Evolutionary conservation across 2,888 invertebrate genomes (phyloP), one percentile per base, ranked within the genome.

Genomic region (Diadegma fenestrale): DNA sequence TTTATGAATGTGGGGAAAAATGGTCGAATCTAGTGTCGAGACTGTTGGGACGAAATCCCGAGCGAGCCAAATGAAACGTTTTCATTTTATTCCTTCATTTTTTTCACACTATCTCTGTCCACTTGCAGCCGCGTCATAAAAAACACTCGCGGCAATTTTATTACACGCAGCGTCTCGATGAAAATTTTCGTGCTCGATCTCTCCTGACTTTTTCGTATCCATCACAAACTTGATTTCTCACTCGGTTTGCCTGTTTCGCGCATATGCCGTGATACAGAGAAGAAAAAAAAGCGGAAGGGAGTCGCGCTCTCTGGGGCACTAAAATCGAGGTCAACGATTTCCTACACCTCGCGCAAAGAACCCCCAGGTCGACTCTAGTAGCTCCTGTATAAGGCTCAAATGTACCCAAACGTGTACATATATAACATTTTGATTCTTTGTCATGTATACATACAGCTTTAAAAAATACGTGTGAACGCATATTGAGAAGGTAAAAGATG

Each of bases 311-410:
- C 76, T 61, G 73, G 61, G 54, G 37, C 79, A 68, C 61, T 43
- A 86, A 85, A 85, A 90, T 90, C 87, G 88, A 77, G 90, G 88
- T 89, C 89, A 88, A 82, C 85, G 87, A 86, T 89, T 89, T n/a
- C 85, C 76, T 78, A 87, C 80, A 77, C 75, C 80, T 83, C 75
- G 58, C 75, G 58, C 48, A 83, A 80, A 71, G 61, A 77, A 37
- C 37, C 37, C 76, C n/a, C 68, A 80, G 58, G 75, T 79, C 83
- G 69, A 64, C 48, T 75, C 58, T 54, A 69, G 64, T 63, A 66
- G 66, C 84, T 84, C 48, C 68, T 81, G 84, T 72, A 81, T 66
- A 77, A 72, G 76, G 66, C 77, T 33, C 54, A 76, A 22, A 37
- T 66, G 72, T 63, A 73, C 51, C 22, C 61, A 26, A 58, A 68